Conservation (phyloP, 2,797 vertebrate species). For the Sebastes baramenuke region DNA sequence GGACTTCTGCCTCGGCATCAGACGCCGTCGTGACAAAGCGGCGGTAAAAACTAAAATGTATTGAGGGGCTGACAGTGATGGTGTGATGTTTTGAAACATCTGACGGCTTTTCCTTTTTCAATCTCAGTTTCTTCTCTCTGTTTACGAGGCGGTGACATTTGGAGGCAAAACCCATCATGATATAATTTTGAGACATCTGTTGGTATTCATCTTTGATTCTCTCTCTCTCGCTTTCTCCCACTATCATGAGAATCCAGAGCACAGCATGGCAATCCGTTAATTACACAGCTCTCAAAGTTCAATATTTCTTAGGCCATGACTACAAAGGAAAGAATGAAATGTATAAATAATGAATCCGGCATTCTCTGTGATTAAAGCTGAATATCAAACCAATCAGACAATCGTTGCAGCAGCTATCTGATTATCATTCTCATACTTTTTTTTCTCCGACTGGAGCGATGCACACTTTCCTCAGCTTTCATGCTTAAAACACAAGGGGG, state of each 20-base stretch:
- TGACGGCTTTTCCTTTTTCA: background rate
- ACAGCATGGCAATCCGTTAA: conserved; percentile 46
- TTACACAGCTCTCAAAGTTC: conserved; percentile 62
- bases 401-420: conserved; percentile 35
- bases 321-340: conserved; percentile 65
- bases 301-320: conserved; percentile 54
- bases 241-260: conserved; percentile 30
- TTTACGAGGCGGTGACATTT: conserved; percentile 45
- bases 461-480: conserved; percentile 44
- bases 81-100: conserved; percentile 8
- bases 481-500: conserved; percentile 41
- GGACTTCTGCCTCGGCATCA: too few species aligned
- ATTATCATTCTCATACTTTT: conserved; percentile 48
- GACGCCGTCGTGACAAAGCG: too few species aligned
- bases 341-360: conserved; percentile 65
- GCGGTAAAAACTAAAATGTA: background rate
- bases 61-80: background rate
- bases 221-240: background rate
- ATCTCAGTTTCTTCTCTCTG: background rate
- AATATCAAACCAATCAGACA: conserved; percentile 69
- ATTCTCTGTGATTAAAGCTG: conserved; percentile 70
- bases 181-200: conserved; percentile 45
- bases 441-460: background rate
- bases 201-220: conserved; percentile 36
- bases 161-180: conserved; percentile 23